phyloP scores from a whole-genome alignment of 2,113 vertebrate species.

The Pelusios castaneus region DNA sequence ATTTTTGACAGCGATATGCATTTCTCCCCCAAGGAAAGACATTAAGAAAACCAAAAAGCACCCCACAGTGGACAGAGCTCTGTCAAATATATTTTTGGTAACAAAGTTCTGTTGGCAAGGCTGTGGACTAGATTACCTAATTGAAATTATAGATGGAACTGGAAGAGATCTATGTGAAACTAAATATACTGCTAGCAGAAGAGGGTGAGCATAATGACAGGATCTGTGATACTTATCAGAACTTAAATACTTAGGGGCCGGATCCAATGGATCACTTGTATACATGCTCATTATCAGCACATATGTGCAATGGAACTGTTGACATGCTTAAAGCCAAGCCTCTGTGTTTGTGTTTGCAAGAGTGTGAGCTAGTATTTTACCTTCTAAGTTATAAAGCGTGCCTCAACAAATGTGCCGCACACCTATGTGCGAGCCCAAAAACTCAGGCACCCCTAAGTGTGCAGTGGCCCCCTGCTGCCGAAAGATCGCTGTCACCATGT shows the following conservation, averaged over 20 bases:
- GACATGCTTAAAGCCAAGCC: not conserved
- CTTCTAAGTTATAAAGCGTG: not conserved
- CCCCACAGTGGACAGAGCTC: not conserved
- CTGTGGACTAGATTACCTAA: not conserved
- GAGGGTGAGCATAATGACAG: not conserved
- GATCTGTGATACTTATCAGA: not conserved
- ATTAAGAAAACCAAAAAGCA: not conserved
- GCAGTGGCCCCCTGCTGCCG: too few species aligned
- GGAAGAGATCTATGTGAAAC: not conserved
- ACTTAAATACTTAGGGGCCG: not conserved
- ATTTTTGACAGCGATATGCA: not conserved
- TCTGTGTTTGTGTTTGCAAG: not conserved
- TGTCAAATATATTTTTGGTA: not conserved
- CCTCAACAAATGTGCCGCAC: too few species aligned
- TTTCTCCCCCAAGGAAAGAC: not conserved
- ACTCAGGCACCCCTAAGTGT: too few species aligned
- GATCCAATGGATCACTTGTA: not conserved
- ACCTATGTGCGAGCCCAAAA: too few species aligned
- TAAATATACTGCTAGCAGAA: rapidly evolving
- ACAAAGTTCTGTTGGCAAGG: not conserved
- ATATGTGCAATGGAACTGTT: not conserved
- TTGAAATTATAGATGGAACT: not conserved
- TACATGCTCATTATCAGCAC: not conserved
- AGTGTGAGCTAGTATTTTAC: not conserved
- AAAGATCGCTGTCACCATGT: too few species aligned